Percentiles rank a stretch among this genome's conserved stretches.
Evolutionary conservation across 2,113 vertebrate genomes (phyloP).

Genomic region (Cairina moschata): DNA sequence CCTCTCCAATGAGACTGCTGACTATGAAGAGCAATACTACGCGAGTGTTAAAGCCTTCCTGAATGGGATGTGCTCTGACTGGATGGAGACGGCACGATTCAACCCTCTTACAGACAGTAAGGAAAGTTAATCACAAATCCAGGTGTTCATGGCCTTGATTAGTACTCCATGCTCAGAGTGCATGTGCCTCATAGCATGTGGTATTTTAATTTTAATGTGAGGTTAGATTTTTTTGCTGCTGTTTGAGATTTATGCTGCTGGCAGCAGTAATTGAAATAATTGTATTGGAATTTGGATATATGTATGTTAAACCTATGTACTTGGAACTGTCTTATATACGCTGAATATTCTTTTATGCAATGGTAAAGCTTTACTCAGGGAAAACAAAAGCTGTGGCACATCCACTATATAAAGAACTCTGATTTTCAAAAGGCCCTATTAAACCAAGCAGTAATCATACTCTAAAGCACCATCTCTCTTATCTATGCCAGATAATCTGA

Average conservation of each 20-base stretch:
- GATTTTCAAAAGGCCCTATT: neutral
- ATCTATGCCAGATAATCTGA: constrained; percentile 1
- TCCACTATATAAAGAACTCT: neutral
- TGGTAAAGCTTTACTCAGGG: neutral
- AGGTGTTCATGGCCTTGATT: neutral
- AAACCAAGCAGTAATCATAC: neutral
- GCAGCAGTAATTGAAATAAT: neutral
- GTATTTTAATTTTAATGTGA: neutral
- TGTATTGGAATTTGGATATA: neutral
- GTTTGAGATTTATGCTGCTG: neutral
- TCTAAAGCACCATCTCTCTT: neutral
- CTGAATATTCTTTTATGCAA: neutral
- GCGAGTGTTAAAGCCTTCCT: constrained; percentile 81
- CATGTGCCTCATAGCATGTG: neutral
- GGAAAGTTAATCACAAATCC: constrained; percentile 40
- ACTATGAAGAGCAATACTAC: constrained; percentile 80
- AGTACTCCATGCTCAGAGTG: neutral
- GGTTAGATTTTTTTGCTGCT: neutral
- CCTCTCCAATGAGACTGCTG: constrained; percentile 83
- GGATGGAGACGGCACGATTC: constrained; percentile 81
- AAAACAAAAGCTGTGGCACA: neutral
- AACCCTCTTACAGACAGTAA: constrained; percentile 88
- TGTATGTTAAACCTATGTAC: neutral
- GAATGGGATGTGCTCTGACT: constrained; percentile 73
- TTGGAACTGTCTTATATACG: neutral